Evolutionary conservation across 2,113 vertebrate species (phyloP).

Genomic region (Rhabdomys dilectus): DNA sequence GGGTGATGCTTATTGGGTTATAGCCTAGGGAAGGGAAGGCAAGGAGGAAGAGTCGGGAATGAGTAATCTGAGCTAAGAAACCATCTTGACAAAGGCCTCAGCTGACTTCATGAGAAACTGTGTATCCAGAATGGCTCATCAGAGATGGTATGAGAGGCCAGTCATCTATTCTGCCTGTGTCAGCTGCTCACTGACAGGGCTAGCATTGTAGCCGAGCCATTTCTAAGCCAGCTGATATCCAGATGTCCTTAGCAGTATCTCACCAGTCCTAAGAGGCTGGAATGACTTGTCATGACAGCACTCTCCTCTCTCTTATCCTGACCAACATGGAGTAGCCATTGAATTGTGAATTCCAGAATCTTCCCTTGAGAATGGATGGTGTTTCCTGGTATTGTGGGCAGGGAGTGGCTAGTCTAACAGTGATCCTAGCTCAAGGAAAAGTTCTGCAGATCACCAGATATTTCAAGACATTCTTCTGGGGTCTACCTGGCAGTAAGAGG

Average conservation of each 20-base stretch:
- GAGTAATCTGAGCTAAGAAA: not conserved
- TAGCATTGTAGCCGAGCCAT: not conserved
- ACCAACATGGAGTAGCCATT: too few species aligned
- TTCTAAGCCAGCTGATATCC: not conserved
- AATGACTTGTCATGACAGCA: not conserved
- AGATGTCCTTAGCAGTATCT: not conserved
- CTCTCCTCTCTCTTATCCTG: not conserved
- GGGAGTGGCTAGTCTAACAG: not conserved
- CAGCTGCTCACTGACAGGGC: not conserved
- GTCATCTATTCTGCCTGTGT: rapidly evolving
- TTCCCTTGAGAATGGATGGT: too few species aligned
- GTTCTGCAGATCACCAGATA: not conserved
- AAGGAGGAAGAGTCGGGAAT: rapidly evolving
- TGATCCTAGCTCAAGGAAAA: not conserved
- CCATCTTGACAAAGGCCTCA: not conserved
- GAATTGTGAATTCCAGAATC: too few species aligned
- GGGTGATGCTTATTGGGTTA: not conserved
- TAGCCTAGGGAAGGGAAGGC: not conserved
- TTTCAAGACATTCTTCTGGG: not conserved
- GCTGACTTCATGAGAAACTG: not conserved
- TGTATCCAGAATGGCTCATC: not conserved
- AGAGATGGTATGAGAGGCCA: not conserved
- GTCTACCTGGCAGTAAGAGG: not conserved
- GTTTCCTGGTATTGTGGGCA: too few species aligned
- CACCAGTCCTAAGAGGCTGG: not conserved